These are phyloP conservation scores for Miichthys miiuy DNA, from an alignment of 2,797 vertebrate species.

Conservation along the genomic window DNA sequence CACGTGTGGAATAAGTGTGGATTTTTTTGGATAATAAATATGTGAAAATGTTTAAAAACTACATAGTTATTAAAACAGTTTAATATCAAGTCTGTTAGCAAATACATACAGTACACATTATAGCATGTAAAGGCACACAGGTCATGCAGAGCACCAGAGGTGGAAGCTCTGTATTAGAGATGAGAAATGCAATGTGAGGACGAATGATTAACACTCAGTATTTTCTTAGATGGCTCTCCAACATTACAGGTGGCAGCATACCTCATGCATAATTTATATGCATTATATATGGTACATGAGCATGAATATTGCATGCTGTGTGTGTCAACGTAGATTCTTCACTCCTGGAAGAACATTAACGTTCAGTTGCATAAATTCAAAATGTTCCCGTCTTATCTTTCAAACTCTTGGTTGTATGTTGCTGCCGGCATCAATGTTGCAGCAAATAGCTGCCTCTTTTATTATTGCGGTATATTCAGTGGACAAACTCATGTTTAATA, in stretches of 20 bases:
- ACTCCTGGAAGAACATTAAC: neutral
- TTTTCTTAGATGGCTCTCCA: slow-evolving; percentile 7
- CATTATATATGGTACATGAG: slow-evolving; percentile 23
- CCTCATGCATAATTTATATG: slow-evolving; percentile 38
- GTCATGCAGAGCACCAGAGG: neutral
- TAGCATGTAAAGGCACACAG: neutral
- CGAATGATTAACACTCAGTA: neutral
- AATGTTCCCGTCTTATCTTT: neutral
- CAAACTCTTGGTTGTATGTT: neutral
- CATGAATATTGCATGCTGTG: slow-evolving; percentile 38
- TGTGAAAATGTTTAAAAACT: neutral
- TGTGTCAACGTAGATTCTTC: neutral
- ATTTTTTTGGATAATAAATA: neutral
- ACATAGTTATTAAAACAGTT: neutral
- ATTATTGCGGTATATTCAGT: neutral
- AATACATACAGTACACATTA: neutral
- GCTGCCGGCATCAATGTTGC: neutral
- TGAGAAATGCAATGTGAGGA: neutral
- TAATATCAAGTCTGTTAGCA: neutral
- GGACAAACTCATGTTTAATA: neutral
- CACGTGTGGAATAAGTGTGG: neutral
- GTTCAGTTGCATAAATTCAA: neutral
- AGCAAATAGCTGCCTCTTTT: neutral
- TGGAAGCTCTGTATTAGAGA: neutral
- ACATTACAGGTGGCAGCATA: slow-evolving; percentile 24